These are phyloP conservation scores for Halcyon malimbica DNA, from an alignment of 2,113 vertebrate species.

Conservation along the genomic window DNA sequence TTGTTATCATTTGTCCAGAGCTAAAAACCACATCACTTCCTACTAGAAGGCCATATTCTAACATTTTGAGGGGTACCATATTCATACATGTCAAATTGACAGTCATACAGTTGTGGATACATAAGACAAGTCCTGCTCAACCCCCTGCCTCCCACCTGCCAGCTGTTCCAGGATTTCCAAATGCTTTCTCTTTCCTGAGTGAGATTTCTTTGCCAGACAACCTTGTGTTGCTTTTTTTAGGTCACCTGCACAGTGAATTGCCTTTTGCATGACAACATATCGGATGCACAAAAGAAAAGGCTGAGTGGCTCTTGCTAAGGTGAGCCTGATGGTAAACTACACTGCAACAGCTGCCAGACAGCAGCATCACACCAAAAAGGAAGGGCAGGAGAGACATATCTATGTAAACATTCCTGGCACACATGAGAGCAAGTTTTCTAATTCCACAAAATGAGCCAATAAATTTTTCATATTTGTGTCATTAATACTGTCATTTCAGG, in stretches of 20 bases:
- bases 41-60: neutral
- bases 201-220: neutral
- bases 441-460: neutral
- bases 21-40: neutral
- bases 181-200: neutral
- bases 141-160: neutral
- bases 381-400: rapidly evolving
- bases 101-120: rapidly evolving
- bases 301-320: neutral
- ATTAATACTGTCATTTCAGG: neutral
- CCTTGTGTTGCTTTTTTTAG: neutral
- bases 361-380: neutral
- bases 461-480: neutral
- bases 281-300: neutral
- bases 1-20: neutral
- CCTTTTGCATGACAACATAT: neutral
- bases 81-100: neutral
- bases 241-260: neutral
- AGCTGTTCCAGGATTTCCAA: neutral
- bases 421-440: neutral
- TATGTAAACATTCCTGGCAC: neutral
- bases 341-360: rapidly evolving
- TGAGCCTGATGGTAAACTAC: neutral
- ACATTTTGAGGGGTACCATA: too few species aligned
- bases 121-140: neutral